Base-by-base conservation (phyloP, 2,888 invertebrate species). In the Eilema depressum region DNA sequence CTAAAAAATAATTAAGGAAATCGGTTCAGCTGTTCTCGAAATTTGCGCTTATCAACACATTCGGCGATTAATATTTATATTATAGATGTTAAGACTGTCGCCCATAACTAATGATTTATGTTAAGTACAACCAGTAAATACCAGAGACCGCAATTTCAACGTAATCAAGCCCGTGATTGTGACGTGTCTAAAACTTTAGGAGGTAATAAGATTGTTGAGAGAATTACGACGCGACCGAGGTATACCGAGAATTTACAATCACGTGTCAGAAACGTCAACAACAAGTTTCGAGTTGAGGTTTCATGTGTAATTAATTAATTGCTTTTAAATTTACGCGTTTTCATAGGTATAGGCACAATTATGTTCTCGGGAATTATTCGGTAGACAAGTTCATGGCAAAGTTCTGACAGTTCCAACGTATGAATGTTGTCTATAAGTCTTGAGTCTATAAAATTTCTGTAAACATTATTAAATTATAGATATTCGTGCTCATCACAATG, bases 111-210 rank as follows among this genome's bases (percentile, higher is more conserved):
- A 11, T 37, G 12, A 37, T 33, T 2, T 37, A 37, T 37, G 12
- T 12, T 37, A 37, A 33, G 30, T 37, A 37, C 1, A 37, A 2
- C 1, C 12, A 37, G 14, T 37, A 37, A 1, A 3, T 3, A 37
- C 37, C 12, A 33, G 7, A 23, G 30, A 33, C 23, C 14, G 14
- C 25, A 25, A 5, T 25, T 41, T 41, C 37, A 37, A 41, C 37
- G 25, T 25, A 41, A 63, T 41, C 63, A 25, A 63, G 25, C 8
- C 17, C 25, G 10, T 41, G 11, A 63, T 25, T 17, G 25, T 63
- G 37, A 62, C 33, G 33, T 33, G 62, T 62, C 23, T 62, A 23
- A 8, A 62, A 62, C 62, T 62, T 25, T 62, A 33, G 17, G 23
- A 62, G 62, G 37, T 62, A 62, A 37, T 62, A 8, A 62, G 23